Conservation (phyloP, 2,797 vertebrate species). For the Meda fulgida region DNA sequence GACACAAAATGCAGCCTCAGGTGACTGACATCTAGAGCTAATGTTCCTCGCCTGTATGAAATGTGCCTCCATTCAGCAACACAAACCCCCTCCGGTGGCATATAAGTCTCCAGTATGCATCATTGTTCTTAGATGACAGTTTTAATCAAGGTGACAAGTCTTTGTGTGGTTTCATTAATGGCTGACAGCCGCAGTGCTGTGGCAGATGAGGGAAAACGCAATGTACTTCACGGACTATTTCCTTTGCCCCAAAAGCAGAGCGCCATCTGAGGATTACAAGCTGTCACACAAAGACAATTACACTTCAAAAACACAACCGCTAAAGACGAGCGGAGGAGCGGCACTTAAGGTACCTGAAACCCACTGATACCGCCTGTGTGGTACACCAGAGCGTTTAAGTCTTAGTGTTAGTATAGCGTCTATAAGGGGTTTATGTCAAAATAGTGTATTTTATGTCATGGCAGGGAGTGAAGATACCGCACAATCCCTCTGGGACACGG, state of each 20-base stretch:
- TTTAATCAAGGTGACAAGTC: slow-evolving; percentile 62
- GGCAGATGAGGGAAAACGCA: slow-evolving; percentile 48
- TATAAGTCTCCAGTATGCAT: slow-evolving; percentile 53
- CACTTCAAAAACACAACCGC: slow-evolving; percentile 52
- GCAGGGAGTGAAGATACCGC: not conserved
- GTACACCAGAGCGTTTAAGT: not conserved
- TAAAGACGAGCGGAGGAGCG: slow-evolving; percentile 35
- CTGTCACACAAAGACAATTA: slow-evolving; percentile 50
- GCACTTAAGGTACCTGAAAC: slow-evolving; percentile 24
- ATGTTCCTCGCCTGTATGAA: slow-evolving; percentile 51
- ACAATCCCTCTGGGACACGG: not conserved
- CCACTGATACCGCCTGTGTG: not conserved
- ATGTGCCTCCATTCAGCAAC: slow-evolving; percentile 54
- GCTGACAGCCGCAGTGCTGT: slow-evolving; percentile 51
- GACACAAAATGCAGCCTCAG: slow-evolving; percentile 44
- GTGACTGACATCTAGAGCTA: slow-evolving; percentile 44
- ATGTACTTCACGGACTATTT: slow-evolving; percentile 57
- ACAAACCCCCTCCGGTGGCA: slow-evolving; percentile 52
- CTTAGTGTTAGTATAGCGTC: not conserved
- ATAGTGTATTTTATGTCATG: not conserved
- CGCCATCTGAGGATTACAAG: slow-evolving; percentile 47
- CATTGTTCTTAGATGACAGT: slow-evolving; percentile 61
- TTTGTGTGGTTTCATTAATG: slow-evolving; percentile 59
- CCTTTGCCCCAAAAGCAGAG: slow-evolving; percentile 51
- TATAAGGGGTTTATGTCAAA: not conserved